These are phyloP conservation scores for Eumerus sabulonum DNA, from an alignment of 2,888 invertebrate genomes.

Conservation along the genomic window DNA sequence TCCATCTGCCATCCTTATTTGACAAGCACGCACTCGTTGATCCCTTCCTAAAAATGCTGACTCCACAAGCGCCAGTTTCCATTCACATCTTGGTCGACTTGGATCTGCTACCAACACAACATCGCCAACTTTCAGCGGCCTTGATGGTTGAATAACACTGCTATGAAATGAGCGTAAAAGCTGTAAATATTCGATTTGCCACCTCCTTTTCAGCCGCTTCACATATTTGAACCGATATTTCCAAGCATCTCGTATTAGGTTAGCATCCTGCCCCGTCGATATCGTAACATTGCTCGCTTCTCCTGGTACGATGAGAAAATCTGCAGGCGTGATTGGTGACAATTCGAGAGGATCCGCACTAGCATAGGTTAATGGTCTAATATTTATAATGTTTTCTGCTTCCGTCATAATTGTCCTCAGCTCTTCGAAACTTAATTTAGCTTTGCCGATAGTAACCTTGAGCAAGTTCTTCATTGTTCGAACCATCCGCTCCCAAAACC, in stretches of 20 bases:
- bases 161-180: conserved; percentile 14
- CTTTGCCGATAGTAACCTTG: conserved; percentile 43
- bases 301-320: conserved; percentile 14
- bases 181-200: conserved; percentile 17
- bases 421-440: conserved; percentile 22
- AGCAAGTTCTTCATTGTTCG: conserved; percentile 41
- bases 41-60: conserved; percentile 1
- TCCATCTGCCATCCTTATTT: neutral
- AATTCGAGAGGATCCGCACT: conserved; percentile 29
- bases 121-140: conserved; percentile 8
- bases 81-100: neutral
- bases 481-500: conserved; percentile 42
- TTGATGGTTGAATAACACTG: neutral
- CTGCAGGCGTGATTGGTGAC: conserved; percentile 20
- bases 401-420: conserved; percentile 28
- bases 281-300: conserved; percentile 1
- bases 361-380: conserved; percentile 33
- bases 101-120: neutral
- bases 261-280: neutral
- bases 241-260: conserved; percentile 14
- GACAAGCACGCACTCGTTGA: neutral
- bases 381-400: conserved; percentile 32
- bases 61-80: conserved; percentile 20
- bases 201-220: neutral
- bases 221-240: conserved; percentile 1